A percentile compares a stretch with the other conserved stretches of the same genome.
Conservation (phyloP, 2,888 invertebrate species). For the Perdita meconis region DNA sequence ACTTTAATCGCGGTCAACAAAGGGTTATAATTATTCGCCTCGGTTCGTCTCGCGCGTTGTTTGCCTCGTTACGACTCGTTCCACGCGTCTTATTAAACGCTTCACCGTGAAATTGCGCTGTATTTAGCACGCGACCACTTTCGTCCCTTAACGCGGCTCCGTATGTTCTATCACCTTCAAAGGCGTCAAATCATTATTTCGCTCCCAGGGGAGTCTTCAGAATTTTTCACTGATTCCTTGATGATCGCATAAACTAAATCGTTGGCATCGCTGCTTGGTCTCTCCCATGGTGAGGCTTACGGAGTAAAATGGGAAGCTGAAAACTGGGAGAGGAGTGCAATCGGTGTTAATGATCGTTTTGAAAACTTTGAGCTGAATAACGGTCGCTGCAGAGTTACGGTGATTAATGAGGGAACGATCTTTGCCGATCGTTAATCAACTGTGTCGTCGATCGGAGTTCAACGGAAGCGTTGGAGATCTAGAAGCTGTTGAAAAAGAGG, state of each 20-base stretch:
- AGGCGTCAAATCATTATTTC: too few relatives aligned
- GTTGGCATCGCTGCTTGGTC: background rate
- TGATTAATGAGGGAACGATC: slow-evolving; percentile 5
- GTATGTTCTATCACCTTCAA: too few relatives aligned
- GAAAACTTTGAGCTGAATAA: slow-evolving; percentile 15
- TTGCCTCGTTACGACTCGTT: background rate
- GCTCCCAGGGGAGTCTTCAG: too few relatives aligned
- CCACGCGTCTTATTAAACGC: background rate
- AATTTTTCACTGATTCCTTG: too few relatives aligned
- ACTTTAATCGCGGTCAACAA: slow-evolving; percentile 45
- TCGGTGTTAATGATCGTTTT: slow-evolving; percentile 31
- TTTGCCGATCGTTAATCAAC: background rate
- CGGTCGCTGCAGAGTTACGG: background rate
- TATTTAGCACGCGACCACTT: background rate
- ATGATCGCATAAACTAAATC: too few relatives aligned
- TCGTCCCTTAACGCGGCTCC: too few relatives aligned
- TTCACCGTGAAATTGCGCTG: background rate
- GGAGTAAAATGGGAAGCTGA: slow-evolving; percentile 34
- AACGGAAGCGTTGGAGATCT: background rate
- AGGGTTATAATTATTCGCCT: slow-evolving; percentile 44
- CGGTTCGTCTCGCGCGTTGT: slow-evolving; percentile 21
- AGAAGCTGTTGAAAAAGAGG: too few relatives aligned
- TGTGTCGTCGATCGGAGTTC: background rate
- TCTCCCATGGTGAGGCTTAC: slow-evolving; percentile 24
- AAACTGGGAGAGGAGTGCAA: slow-evolving; percentile 33